Percentiles rank a stretch among this genome's conserved stretches.
Conservation (phyloP, 2,797 vertebrate genomes). For the Ambastaia sidthimunki region DNA sequence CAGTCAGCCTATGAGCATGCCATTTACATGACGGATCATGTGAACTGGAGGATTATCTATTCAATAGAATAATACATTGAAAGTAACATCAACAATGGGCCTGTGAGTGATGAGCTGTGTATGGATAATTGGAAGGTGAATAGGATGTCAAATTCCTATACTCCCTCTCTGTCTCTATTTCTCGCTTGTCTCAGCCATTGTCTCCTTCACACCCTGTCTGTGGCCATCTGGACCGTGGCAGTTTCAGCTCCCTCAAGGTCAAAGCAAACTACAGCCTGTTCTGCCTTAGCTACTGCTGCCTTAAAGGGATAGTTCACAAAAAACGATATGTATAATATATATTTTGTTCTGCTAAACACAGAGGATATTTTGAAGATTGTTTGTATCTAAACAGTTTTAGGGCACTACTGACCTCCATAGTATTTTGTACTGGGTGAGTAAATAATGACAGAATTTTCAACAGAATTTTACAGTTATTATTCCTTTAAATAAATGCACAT, state of each 20-base stretch:
- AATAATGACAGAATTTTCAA: too few species aligned
- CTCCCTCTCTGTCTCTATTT: constrained; percentile 14
- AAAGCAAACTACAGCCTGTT: constrained; percentile 59
- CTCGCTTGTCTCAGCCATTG: constrained; percentile 28
- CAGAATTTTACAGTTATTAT: not conserved
- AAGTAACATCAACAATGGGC: constrained; percentile 60
- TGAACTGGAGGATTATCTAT: constrained; percentile 65
- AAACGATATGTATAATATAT: too few species aligned
- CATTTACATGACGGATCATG: constrained; percentile 68
- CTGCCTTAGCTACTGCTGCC: constrained; percentile 26
- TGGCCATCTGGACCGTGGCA: constrained; percentile 62
- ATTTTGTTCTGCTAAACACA: too few species aligned
- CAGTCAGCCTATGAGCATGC: constrained; percentile 62
- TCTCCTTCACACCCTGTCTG: constrained; percentile 57
- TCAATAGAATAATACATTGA: constrained; percentile 64
- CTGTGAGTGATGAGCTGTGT: constrained; percentile 55
- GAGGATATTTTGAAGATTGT: too few species aligned
- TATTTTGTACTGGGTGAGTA: too few species aligned
- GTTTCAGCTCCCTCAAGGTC: constrained; percentile 61
- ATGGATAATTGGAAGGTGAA: constrained; percentile 51
- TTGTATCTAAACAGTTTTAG: too few species aligned
- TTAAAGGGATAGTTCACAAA: too few species aligned
- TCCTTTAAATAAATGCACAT: constrained; percentile 33
- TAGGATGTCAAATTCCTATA: constrained; percentile 53
- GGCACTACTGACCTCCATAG: too few species aligned